These are phyloP conservation scores for Zaprionus tsacasi DNA, from an alignment of 1,140 invertebrate genomes.

Conservation along the genomic window DNA sequence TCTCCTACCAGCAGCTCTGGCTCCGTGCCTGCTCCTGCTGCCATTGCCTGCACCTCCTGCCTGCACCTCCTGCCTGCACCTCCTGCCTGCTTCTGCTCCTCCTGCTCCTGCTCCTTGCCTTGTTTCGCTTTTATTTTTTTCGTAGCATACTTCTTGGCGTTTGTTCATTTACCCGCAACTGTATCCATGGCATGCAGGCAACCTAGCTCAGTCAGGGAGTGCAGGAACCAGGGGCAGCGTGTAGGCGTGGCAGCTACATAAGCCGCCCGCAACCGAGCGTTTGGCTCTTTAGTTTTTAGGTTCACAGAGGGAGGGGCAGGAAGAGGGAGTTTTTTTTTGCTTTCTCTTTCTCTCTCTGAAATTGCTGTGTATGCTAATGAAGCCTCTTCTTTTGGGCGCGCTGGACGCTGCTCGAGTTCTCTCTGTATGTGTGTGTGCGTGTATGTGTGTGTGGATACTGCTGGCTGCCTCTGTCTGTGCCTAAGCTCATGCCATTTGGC, in stretches of 20 bases:
- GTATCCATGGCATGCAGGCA: constrained; percentile 60
- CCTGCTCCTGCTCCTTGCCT: not conserved
- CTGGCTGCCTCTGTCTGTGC: constrained; percentile 34
- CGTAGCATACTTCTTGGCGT: constrained; percentile 69
- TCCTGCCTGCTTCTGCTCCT: too few species aligned
- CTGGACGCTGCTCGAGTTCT: too few species aligned
- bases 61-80: not conserved
- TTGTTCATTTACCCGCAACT: constrained; percentile 79
- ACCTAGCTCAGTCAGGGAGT: not conserved
- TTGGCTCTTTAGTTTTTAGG: constrained; percentile 49
- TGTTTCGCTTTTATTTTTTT: constrained; percentile 32
- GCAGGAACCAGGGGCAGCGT: constrained; percentile 9
- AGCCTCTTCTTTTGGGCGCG: constrained; percentile 67
- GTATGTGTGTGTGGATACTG: constrained; percentile 1
- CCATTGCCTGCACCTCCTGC: too few species aligned
- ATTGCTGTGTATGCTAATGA: constrained; percentile 75
- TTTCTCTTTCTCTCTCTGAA: constrained; percentile 1
- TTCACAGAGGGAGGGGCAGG: not conserved
- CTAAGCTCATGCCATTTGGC: constrained; percentile 78
- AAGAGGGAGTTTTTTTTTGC: constrained; percentile 17
- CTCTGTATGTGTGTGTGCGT: constrained; percentile 7
- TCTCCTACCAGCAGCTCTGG: too few species aligned
- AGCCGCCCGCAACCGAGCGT: constrained; percentile 65
- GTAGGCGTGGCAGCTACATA: constrained; percentile 54
- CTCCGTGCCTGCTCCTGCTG: too few species aligned